Evolutionary conservation across 1,140 invertebrate species (phyloP).

Genomic region (Plectrocnemia conspersa): DNA sequence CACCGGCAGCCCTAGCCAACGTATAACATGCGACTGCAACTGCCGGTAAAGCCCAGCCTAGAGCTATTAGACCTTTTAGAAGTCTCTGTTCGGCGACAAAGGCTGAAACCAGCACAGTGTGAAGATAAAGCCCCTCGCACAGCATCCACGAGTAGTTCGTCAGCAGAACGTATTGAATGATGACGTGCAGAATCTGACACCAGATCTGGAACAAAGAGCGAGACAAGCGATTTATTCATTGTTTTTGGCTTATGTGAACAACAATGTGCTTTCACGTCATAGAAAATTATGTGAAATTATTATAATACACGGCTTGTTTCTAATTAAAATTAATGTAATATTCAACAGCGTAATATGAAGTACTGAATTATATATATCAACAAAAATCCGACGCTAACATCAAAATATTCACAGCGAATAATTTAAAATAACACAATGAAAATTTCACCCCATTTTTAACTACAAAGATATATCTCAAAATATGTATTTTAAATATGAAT

Average conservation of each 20-base stretch:
- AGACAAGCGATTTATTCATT: background rate
- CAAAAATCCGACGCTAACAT: too few species aligned
- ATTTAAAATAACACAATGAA: too few species aligned
- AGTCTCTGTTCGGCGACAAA: conserved; percentile 84
- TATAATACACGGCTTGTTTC: too few species aligned
- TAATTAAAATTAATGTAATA: too few species aligned
- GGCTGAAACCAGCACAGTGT: conserved; percentile 85
- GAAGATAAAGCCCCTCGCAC: conserved; percentile 89
- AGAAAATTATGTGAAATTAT: too few species aligned
- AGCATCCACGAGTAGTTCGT: conserved; percentile 96
- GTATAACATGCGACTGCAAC: conserved; percentile 66
- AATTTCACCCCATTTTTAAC: too few species aligned
- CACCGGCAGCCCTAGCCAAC: conserved; percentile 52
- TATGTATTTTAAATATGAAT: too few species aligned
- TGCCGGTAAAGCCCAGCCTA: conserved; percentile 82
- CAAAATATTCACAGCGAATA: too few species aligned
- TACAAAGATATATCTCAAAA: too few species aligned
- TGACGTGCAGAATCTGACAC: conserved; percentile 78
- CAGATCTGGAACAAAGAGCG: conserved; percentile 57
- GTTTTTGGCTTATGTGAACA: background rate
- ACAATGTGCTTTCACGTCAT: too few species aligned
- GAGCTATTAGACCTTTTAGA: conserved; percentile 72
- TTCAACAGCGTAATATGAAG: too few species aligned
- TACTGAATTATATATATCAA: too few species aligned
- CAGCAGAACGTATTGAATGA: conserved; percentile 83